Base-by-base conservation (phyloP, 2,888 invertebrate genomes). In the Pristionchus maxplancki region DNA sequence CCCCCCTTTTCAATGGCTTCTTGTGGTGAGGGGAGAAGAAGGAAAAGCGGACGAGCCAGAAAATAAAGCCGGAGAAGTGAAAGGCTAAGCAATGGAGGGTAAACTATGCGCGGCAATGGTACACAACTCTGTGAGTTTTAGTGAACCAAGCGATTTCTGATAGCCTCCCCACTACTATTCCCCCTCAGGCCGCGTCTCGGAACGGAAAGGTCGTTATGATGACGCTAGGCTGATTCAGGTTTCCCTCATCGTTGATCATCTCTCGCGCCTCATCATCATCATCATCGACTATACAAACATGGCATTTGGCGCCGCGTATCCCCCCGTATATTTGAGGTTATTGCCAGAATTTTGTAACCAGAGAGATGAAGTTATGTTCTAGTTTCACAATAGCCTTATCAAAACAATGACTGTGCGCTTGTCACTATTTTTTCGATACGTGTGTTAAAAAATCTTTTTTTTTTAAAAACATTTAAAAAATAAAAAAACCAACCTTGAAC, bases 401-500 rank as follows among this genome's bases (percentile, higher is more conserved):
- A n/a, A 1, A n/a, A n/a, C 24, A 8, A n/a, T n/a, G n/a, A 6
- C 58, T n/a, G 58, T n/a, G 24, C 58, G 4, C n/a, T 58, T n/a
- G 6, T n/a, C 53, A 53, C 3, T 20, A 24, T n/a, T 3, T n/a
- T 9, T 11, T 0, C 34, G 71, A n/a, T n/a, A n/a, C n/a, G n/a
- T n/a, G n/a, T n/a, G n/a, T n/a, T n/a, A n/a, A n/a, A n/a, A n/a
- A 28, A 0, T 24, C 1, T 13, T n/a, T 8, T 13, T 34, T 2
- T 3, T 15, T 2, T 50, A n/a, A 71, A 58, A n/a, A 67, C 15
- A 62, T n/a, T 34, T 28, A 40, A 40, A 86, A 31, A 48, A 24
- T 17, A 53, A 28, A 40, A 62, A 15, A 40, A 71, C 91, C 67
- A 15, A 94, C 94, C 91, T 93, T 92, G 90, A 94, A 94, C 89